Conservation (phyloP, 1,140 invertebrate genomes). For the Laupala kohalensis region DNA sequence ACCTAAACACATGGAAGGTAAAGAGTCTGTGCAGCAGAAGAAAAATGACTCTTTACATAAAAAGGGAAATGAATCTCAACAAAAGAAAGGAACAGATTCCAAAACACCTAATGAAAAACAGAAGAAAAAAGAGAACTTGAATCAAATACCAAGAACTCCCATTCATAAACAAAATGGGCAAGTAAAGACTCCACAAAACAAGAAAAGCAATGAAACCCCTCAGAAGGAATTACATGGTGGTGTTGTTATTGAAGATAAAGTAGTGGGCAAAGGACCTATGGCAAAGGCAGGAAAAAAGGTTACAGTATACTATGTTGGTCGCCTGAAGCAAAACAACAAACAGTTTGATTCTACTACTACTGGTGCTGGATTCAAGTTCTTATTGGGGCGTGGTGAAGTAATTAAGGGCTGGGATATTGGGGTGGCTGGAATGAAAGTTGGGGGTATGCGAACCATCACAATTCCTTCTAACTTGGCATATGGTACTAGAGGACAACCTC, state of each 20-base stretch:
- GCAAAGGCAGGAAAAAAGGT: conserved; percentile 62
- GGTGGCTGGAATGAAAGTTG: conserved; percentile 78
- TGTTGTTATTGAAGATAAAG: conserved; percentile 61
- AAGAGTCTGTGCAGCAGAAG: no score
- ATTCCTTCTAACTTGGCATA: conserved; percentile 79
- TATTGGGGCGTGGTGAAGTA: conserved; percentile 69
- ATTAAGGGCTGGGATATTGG: conserved; percentile 88
- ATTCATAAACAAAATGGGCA: not conserved
- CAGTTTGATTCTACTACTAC: conserved; percentile 53
- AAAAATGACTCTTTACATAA: no score
- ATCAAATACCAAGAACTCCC: conserved; percentile 11
- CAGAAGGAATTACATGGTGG: conserved; percentile 58
- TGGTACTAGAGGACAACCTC: conserved; percentile 62
- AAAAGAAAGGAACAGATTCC: no score
- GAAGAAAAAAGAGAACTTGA: conserved; percentile 19
- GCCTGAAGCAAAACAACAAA: conserved; percentile 66
- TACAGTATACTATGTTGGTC: conserved; percentile 61
- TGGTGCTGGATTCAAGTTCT: conserved; percentile 74
- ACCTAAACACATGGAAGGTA: no score
- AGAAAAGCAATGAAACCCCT: conserved; percentile 18
- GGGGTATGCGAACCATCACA: conserved; percentile 72
- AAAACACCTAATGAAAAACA: no score
- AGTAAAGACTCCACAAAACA: conserved; percentile 9
- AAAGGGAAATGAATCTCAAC: no score
- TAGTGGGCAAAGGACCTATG: conserved; percentile 56